Evolutionary conservation across 2,888 invertebrate species (phyloP).

Genomic region (Lucinisca nassula): DNA sequence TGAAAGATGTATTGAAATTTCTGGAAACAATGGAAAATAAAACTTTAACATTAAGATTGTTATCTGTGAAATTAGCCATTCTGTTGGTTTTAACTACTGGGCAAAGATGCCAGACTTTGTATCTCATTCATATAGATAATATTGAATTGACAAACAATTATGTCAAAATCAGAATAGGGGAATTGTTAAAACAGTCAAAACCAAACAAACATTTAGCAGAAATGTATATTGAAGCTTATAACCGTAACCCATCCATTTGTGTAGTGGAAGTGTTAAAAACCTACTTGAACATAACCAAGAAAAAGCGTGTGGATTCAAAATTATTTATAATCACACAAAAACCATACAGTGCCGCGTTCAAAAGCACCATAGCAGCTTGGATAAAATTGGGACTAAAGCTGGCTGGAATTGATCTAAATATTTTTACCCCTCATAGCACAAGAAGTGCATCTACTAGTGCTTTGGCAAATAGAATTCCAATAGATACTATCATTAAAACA

Average conservation of each 20-base stretch:
- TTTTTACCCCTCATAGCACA: background rate
- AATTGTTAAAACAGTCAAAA: background rate
- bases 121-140: background rate
- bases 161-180: background rate
- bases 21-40: background rate
- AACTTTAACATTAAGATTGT: background rate
- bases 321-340: constrained; percentile 1
- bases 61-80: background rate
- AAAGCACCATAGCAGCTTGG: background rate
- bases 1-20: background rate
- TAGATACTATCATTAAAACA: background rate
- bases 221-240: too few relatives aligned
- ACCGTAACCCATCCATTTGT: background rate
- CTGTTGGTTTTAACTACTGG: background rate
- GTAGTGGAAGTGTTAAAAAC: background rate
- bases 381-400: background rate
- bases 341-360: background rate
- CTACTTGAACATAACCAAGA: background rate
- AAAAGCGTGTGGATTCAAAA: background rate
- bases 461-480: background rate
- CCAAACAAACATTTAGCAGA: background rate
- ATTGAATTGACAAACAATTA: background rate
- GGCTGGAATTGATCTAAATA: background rate
- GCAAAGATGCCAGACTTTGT: background rate
- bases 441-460: background rate